A percentile compares a stretch with the other conserved stretches of the same genome.
These are phyloP conservation scores for Hyposoter dolosus DNA, from an alignment of 2,888 invertebrate species.

Conservation along the genomic window DNA sequence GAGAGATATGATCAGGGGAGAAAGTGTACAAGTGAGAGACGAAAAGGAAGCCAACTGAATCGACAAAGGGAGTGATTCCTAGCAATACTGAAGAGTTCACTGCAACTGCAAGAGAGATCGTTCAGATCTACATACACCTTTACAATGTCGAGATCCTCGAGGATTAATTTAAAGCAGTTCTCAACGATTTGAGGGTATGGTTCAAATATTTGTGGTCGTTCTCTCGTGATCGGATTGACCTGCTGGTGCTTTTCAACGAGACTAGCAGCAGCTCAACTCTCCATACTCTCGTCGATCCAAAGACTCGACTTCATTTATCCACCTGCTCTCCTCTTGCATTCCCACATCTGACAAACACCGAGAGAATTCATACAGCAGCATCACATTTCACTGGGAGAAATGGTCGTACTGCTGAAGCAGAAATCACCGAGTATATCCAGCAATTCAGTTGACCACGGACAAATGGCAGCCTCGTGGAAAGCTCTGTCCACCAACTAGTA, in stretches of 20 bases:
- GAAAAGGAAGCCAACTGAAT: conserved; percentile 49
- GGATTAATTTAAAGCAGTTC: conserved; percentile 69
- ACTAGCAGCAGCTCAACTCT: not conserved
- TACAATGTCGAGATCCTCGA: conserved; percentile 44
- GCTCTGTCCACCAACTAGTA: not conserved
- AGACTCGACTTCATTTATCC: conserved; percentile 21
- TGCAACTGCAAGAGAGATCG: conserved; percentile 60
- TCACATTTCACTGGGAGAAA: conserved; percentile 26
- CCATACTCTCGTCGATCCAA: conserved; percentile 18
- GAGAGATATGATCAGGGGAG: conserved; percentile 30
- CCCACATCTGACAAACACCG: conserved; percentile 2
- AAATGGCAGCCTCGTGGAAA: not conserved
- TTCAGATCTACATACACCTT: not conserved
- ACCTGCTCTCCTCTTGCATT: conserved; percentile 25
- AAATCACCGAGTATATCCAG: conserved; percentile 6
- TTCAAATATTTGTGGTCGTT: conserved; percentile 50
- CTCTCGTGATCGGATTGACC: conserved; percentile 48
- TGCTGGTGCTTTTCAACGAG: conserved; percentile 53
- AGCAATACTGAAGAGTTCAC: conserved; percentile 42
- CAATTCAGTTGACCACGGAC: conserved; percentile 3
- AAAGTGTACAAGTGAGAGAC: conserved; percentile 16
- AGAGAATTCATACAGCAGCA: not conserved
- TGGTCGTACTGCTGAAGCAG: conserved; percentile 1
- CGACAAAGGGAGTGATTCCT: conserved; percentile 47
- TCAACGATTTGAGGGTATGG: conserved; percentile 75